Conservation (phyloP, 2,113 vertebrate species). For the Oplegnathus fasciatus region DNA sequence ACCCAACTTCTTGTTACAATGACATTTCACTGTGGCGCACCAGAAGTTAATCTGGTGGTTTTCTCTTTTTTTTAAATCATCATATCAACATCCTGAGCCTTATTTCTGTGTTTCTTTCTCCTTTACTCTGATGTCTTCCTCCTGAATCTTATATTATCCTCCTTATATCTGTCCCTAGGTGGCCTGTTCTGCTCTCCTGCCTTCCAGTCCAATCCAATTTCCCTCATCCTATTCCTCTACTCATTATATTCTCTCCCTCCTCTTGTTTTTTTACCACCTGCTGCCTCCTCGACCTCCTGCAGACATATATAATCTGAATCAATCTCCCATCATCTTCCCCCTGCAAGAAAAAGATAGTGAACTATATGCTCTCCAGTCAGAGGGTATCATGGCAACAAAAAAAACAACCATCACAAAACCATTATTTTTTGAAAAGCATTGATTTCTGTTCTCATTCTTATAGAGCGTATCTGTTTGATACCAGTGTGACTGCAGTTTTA, state of each 20-base stretch:
- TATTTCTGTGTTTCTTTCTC: not conserved
- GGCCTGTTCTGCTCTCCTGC: constrained; percentile 11
- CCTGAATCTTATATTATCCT: constrained; percentile 11
- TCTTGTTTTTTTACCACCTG: constrained; percentile 4
- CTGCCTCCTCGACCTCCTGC: constrained; percentile 10
- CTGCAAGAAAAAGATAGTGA: not conserved
- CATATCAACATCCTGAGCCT: not conserved
- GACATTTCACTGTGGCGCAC: not conserved
- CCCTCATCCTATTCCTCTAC: not conserved
- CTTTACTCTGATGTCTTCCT: not conserved
- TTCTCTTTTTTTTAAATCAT: not conserved
- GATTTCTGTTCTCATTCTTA: not conserved
- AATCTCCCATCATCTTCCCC: not conserved
- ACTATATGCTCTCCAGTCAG: not conserved
- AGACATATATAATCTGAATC: constrained; percentile 10
- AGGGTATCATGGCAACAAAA: no score
- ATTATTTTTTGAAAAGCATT: not conserved
- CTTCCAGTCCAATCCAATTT: constrained; percentile 7
- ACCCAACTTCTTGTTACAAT: not conserved
- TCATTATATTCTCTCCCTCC: constrained; percentile 12
- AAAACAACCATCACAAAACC: not conserved
- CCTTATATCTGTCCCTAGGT: not conserved
- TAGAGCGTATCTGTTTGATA: not conserved
- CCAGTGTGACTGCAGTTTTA: not conserved
- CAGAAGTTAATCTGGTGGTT: not conserved